Evolutionary conservation across 2,113 vertebrate species (phyloP).

Genomic region (Semicossyphus pulcher): DNA sequence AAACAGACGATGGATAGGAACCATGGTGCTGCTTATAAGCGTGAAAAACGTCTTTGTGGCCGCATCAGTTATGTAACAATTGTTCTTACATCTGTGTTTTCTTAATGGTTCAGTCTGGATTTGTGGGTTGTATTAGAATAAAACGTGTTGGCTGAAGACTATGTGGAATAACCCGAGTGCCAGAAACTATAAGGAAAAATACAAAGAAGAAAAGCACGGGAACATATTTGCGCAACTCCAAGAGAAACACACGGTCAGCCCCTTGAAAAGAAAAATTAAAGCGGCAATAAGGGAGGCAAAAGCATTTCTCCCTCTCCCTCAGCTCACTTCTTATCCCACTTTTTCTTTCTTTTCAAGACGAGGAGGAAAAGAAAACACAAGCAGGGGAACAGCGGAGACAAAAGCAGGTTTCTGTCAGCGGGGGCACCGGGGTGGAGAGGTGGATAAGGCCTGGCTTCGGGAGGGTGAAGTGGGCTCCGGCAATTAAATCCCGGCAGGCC

Average conservation of each 20-base stretch:
- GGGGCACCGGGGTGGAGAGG: slow-evolving; percentile 43
- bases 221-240: slow-evolving; percentile 38
- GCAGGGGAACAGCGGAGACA: slow-evolving; percentile 44
- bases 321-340: slow-evolving; percentile 16
- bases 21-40: not conserved
- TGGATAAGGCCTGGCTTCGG: slow-evolving; percentile 55
- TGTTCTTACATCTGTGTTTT: slow-evolving; percentile 50
- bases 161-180: slow-evolving; percentile 15
- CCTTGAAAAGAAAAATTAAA: slow-evolving; percentile 44
- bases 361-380: slow-evolving; percentile 61
- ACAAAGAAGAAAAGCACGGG: slow-evolving; percentile 22
- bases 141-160: slow-evolving; percentile 47
- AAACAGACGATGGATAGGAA: slow-evolving; percentile 42
- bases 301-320: slow-evolving; percentile 25
- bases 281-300: slow-evolving; percentile 36
- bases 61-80: slow-evolving; percentile 11
- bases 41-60: slow-evolving; percentile 14
- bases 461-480: slow-evolving; percentile 59
- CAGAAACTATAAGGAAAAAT: slow-evolving; percentile 19
- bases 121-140: slow-evolving; percentile 38
- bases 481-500: slow-evolving; percentile 75
- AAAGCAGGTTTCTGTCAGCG: slow-evolving; percentile 68
- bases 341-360: slow-evolving; percentile 54
- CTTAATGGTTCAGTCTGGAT: slow-evolving; percentile 16
- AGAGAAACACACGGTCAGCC: slow-evolving; percentile 21